These are phyloP conservation scores for Eupeodes latifasciatus DNA, from an alignment of 2,888 invertebrate species.

Conservation along the genomic window DNA sequence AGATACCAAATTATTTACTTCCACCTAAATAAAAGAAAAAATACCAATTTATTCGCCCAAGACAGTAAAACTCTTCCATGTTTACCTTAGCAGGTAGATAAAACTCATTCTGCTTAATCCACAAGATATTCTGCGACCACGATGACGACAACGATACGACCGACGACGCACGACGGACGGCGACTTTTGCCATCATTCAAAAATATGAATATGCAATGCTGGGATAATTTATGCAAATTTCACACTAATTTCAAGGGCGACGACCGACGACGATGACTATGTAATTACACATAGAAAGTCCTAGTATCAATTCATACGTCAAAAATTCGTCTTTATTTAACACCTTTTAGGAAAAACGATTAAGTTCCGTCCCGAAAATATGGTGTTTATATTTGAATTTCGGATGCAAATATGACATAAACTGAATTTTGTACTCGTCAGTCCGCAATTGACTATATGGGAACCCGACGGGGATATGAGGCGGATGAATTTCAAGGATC, in stretches of 20 bases:
- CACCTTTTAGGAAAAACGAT: slow-evolving; percentile 53
- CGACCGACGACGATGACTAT: slow-evolving; percentile 33
- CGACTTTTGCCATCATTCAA: slow-evolving; percentile 45
- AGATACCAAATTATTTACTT: slow-evolving; percentile 81
- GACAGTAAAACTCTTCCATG: slow-evolving; percentile 58
- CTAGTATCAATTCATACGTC: slow-evolving; percentile 49
- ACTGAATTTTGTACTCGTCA: slow-evolving; percentile 12
- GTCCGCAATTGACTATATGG: slow-evolving; percentile 15
- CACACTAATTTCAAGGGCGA: slow-evolving; percentile 82
- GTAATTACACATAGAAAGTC: slow-evolving; percentile 42
- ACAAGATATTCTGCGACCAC: slow-evolving; percentile 31
- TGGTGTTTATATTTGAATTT: slow-evolving; percentile 12
- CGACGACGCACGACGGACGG: no score
- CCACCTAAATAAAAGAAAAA: slow-evolving; percentile 38
- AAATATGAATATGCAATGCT: slow-evolving; percentile 83
- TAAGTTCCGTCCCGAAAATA: slow-evolving; percentile 48
- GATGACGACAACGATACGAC: neutral
- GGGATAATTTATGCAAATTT: slow-evolving; percentile 85
- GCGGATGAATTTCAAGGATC: slow-evolving; percentile 24
- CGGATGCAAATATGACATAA: slow-evolving; percentile 54
- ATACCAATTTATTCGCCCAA: slow-evolving; percentile 65
- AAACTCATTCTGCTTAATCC: slow-evolving; percentile 14
- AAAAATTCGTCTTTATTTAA: slow-evolving; percentile 19
- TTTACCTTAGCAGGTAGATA: neutral
- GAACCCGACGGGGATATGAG: slow-evolving; percentile 10